A percentile compares a stretch with the other conserved stretches of the same genome.
These are phyloP conservation scores for Macrocentrus cingulum DNA, from an alignment of 1,140 invertebrate species.

Conservation along the genomic window DNA sequence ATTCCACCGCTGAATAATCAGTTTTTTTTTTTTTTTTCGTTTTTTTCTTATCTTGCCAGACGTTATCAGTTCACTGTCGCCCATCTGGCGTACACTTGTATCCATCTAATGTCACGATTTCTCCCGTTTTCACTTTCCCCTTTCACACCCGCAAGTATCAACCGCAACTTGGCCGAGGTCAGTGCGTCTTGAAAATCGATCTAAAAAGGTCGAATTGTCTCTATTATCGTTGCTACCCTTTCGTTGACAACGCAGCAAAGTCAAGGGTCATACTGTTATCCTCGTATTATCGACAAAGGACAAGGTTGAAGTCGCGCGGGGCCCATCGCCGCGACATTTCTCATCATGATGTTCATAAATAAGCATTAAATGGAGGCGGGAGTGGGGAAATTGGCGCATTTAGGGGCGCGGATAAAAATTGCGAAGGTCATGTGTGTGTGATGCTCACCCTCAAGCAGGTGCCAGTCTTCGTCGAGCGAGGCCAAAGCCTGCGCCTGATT, in stretches of 20 bases:
- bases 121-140: constrained; percentile 30
- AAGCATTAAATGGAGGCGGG: background rate
- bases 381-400: background rate
- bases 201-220: constrained; percentile 1
- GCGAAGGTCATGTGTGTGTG: constrained; percentile 43
- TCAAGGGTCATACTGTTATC: no score
- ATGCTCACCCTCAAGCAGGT: constrained; percentile 49
- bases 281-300: no score
- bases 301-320: background rate
- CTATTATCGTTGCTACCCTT: background rate
- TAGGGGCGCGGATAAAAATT: constrained; percentile 30
- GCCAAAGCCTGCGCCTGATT: constrained; percentile 44
- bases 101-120: constrained; percentile 24
- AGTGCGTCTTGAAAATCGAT: constrained; percentile 12
- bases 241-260: no score
- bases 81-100: background rate
- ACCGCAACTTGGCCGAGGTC: background rate
- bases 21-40: no score
- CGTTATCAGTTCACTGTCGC: constrained; percentile 1
- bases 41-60: background rate
- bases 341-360: background rate
- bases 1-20: no score
- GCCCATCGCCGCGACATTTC: no score
- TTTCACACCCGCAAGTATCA: background rate
- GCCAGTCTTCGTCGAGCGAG: constrained; percentile 46